Conservation (phyloP, 2,113 vertebrate genomes). For the Cettia cetti region DNA sequence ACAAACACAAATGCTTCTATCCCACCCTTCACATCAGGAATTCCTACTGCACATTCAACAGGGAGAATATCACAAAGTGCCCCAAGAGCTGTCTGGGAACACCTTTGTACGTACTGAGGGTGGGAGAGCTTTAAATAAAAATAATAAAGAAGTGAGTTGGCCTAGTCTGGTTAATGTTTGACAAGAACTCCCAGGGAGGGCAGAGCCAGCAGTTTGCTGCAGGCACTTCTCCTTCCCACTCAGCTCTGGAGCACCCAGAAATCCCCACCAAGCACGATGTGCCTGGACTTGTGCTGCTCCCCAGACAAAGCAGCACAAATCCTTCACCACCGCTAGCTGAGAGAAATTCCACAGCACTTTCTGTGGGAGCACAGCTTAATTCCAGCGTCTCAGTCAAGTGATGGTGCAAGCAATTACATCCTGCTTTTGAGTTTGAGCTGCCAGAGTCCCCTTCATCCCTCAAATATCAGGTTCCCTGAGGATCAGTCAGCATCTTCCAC, state of each 20-base stretch:
- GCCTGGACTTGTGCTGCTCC: not conserved
- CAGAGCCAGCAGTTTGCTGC: not conserved
- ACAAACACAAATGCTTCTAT: not conserved
- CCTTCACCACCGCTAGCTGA: not conserved
- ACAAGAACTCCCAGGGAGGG: not conserved
- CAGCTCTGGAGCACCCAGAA: not conserved
- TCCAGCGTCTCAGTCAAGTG: not conserved
- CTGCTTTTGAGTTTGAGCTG: not conserved
- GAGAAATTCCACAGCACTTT: not conserved
- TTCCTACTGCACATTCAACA: not conserved
- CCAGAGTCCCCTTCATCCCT: not conserved
- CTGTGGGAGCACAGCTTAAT: not conserved
- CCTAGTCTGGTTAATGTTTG: slow-evolving; percentile 14
- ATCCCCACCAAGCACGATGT: not conserved
- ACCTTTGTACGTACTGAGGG: accelerated
- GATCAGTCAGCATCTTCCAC: not conserved
- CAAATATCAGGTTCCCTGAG: not conserved
- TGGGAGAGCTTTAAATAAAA: not conserved
- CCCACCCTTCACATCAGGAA: not conserved
- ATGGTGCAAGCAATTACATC: not conserved
- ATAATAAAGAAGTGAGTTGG: not conserved
- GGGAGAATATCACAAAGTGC: not conserved
- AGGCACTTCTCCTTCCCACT: not conserved
- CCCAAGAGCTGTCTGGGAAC: not conserved
- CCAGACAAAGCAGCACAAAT: not conserved